Conservation (phyloP, 2,113 vertebrate species). For the Callaeas wilsoni region DNA sequence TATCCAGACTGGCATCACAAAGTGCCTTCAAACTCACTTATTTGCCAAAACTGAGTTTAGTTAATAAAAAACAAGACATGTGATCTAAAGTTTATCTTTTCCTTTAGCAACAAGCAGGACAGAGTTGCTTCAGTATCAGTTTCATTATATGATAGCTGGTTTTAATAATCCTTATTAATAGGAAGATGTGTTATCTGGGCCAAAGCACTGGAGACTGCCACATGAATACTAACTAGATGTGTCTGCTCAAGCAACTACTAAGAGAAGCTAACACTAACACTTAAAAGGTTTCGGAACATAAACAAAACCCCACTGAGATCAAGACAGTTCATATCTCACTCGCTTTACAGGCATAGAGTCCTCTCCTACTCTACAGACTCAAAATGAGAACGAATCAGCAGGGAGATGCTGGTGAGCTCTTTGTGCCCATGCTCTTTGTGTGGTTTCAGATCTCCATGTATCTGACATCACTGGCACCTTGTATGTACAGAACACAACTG, state of each 20-base stretch:
- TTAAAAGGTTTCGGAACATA: constrained; percentile 19
- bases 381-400: background rate
- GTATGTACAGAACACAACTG: background rate
- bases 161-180: background rate
- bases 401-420: background rate
- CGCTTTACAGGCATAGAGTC: background rate
- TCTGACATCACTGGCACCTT: background rate
- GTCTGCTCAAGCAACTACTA: background rate
- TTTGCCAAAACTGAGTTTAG: background rate
- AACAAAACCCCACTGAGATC: background rate
- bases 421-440: background rate
- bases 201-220: background rate
- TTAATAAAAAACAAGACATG: background rate
- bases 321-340: background rate
- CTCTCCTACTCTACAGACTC: background rate
- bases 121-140: background rate
- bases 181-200: background rate
- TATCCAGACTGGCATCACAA: background rate
- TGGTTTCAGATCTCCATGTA: background rate
- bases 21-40: background rate
- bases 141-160: background rate
- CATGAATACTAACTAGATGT: background rate
- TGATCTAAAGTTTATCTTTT: background rate
- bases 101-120: background rate
- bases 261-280: background rate